Conservation (phyloP, 2,113 vertebrate species). For the Melospiza melodia region DNA sequence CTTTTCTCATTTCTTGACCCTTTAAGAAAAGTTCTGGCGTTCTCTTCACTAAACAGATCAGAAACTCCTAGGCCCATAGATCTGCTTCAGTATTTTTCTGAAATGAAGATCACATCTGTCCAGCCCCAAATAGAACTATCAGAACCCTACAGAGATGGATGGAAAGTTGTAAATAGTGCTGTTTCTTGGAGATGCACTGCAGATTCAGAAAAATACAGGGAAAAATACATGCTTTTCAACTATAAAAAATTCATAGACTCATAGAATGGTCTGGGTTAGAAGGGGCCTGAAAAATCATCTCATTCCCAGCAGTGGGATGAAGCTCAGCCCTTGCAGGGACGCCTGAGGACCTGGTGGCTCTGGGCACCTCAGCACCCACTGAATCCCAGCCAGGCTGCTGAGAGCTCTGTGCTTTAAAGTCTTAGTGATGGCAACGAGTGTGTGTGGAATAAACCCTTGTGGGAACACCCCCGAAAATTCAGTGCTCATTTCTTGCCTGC, state of each 20-base stretch:
- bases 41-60: not conserved
- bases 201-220: not conserved
- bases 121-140: not conserved
- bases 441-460: not conserved
- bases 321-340: not conserved
- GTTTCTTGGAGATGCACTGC: not conserved
- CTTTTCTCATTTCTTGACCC: conserved; percentile 28
- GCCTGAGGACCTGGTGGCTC: not conserved
- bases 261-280: not conserved
- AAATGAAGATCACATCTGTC: not conserved
- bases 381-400: not conserved
- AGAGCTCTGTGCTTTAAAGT: not conserved
- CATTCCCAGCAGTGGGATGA: not conserved
- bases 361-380: not conserved
- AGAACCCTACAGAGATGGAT: not conserved
- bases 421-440: not conserved
- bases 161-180: not conserved
- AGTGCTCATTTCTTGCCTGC: not conserved
- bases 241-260: not conserved
- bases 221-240: not conserved
- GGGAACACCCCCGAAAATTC: not conserved
- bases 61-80: not conserved
- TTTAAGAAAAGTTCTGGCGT: conserved; percentile 26
- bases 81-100: not conserved
- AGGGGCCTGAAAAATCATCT: not conserved